Percentiles rank a stretch among this genome's conserved stretches.
phyloP scores from a whole-genome alignment of 2,113 vertebrate genomes.

The Xenopus borealis region DNA sequence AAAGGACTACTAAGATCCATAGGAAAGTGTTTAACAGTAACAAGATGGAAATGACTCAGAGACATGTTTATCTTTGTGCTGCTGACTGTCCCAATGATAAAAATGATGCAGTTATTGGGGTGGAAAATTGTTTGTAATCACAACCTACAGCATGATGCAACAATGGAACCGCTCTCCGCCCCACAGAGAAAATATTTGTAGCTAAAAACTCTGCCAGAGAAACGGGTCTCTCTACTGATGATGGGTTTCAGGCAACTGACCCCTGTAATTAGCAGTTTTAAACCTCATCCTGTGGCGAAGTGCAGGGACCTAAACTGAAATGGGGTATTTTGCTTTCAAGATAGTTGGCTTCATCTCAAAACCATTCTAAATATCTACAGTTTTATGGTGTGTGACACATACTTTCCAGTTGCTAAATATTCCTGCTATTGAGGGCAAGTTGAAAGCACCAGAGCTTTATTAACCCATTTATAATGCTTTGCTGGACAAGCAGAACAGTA shows the following conservation, averaged over 20 bases:
- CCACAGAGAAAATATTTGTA: conserved; percentile 33
- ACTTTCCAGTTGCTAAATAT: conserved; percentile 24
- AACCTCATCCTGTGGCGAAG: conserved; percentile 40
- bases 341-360: conserved; percentile 37
- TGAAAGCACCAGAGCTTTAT: neutral
- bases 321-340: conserved; percentile 36
- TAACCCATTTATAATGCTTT: conserved; percentile 14
- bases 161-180: conserved; percentile 8
- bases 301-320: conserved; percentile 36
- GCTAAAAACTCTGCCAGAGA: conserved; percentile 15
- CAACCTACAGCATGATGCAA: conserved; percentile 25
- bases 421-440: conserved; percentile 9
- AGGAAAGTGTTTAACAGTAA: conserved; percentile 29
- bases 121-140: conserved; percentile 40
- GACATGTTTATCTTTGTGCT: conserved; percentile 26
- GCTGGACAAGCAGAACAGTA: neutral
- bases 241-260: conserved; percentile 24
- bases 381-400: conserved; percentile 31
- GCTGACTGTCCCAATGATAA: conserved; percentile 22
- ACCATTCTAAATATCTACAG: conserved; percentile 30
- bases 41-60: conserved; percentile 34
- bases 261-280: conserved; percentile 34
- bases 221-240: conserved; percentile 27
- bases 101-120: conserved; percentile 22
- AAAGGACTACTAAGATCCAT: neutral